Conservation (phyloP, 1,140 invertebrate species). For the Daktulosphaira vitifoliae region DNA sequence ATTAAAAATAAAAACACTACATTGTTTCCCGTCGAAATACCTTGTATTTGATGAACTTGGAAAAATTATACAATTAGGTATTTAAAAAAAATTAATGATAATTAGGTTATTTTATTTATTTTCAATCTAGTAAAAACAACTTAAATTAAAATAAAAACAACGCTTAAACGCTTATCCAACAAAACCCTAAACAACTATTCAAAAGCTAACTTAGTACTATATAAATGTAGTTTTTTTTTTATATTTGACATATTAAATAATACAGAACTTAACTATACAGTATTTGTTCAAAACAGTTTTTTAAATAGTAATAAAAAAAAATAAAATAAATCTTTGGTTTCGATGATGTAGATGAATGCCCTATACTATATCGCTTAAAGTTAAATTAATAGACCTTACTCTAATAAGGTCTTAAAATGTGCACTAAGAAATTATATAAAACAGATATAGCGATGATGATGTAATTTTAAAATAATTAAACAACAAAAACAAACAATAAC, state of each 20-base stretch:
- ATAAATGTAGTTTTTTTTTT: not conserved
- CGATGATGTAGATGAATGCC: not conserved
- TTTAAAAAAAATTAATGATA: conserved; percentile 27
- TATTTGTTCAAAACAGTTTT: no score
- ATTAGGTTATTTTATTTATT: conserved; percentile 19
- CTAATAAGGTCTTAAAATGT: no score
- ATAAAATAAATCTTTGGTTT: conserved; percentile 27
- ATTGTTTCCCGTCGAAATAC: not conserved
- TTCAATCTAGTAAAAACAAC: not conserved
- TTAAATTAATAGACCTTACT: no score
- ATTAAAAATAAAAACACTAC: no score
- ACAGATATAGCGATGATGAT: conserved; percentile 5
- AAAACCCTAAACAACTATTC: conserved; percentile 31
- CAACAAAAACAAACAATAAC: conserved; percentile 4
- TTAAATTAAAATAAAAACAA: conserved; percentile 19
- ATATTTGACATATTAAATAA: not conserved
- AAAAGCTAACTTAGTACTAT: conserved; percentile 21
- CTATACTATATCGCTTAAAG: no score
- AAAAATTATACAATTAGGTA: not conserved
- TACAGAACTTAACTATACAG: not conserved
- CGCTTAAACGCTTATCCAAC: conserved; percentile 21
- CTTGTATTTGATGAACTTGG: not conserved
- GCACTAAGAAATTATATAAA: no score
- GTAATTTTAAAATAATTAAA: not conserved
- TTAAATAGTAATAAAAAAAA: not conserved